phyloP scores from a whole-genome alignment of 2,113 vertebrate genomes.

The Elgaria multicarinata region DNA sequence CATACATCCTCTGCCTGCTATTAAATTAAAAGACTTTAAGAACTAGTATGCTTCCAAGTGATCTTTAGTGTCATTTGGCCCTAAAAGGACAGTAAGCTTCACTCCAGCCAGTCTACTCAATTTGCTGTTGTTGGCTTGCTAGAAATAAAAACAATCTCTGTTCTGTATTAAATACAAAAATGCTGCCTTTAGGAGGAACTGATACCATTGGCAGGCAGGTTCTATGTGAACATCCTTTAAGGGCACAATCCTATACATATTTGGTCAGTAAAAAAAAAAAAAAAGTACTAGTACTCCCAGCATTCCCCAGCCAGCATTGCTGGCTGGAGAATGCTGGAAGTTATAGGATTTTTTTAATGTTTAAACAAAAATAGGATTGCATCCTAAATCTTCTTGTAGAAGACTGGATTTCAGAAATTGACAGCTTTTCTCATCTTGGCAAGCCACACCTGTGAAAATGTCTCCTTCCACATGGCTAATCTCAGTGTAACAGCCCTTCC shows the following conservation, averaged over 20 bases:
- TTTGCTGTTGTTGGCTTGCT: neutral
- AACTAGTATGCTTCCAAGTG: neutral
- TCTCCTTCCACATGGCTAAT: neutral
- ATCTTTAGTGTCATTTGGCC: neutral
- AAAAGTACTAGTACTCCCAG: too few species aligned
- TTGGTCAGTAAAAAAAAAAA: too few species aligned
- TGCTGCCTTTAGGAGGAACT: neutral
- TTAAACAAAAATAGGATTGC: too few species aligned
- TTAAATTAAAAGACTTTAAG: neutral
- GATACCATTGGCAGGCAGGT: neutral
- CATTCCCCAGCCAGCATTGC: too few species aligned
- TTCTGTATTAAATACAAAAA: neutral
- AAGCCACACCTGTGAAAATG: neutral
- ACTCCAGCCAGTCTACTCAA: neutral
- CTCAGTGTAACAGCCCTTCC: neutral
- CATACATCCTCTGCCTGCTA: neutral
- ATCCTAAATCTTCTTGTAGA: neutral
- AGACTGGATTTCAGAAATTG: neutral
- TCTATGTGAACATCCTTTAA: neutral
- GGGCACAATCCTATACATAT: too few species aligned
- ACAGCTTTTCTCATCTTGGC: neutral
- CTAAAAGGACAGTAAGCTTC: neutral
- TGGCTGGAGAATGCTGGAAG: too few species aligned
- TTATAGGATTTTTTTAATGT: too few species aligned
- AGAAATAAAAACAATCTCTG: slow-evolving; percentile 22